phyloP scores from a whole-genome alignment of 2,888 invertebrate genomes.

The Trichopria drosophilae region DNA sequence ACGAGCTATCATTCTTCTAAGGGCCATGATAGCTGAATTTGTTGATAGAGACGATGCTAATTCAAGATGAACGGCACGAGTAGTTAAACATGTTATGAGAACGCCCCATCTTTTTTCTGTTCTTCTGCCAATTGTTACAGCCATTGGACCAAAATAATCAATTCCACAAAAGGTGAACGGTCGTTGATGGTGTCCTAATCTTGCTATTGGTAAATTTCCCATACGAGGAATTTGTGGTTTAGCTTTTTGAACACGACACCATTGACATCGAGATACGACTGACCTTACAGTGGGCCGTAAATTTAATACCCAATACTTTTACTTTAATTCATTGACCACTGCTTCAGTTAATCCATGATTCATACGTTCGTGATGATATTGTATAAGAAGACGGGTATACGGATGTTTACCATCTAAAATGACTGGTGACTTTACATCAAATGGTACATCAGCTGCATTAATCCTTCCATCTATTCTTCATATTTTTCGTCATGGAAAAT shows the following conservation, averaged over 20 bases:
- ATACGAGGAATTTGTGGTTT: constrained; percentile 18
- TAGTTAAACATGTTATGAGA: constrained; percentile 27
- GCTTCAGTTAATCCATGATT: too few species aligned
- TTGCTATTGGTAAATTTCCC: constrained; percentile 15
- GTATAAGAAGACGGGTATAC: too few species aligned
- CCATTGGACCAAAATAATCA: constrained; percentile 32
- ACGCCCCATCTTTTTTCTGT: background rate
- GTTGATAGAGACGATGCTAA: constrained; percentile 7
- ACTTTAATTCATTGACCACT: too few species aligned
- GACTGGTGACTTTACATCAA: too few species aligned
- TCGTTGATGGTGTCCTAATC: constrained; percentile 33
- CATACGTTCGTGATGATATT: too few species aligned
- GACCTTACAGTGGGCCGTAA: constrained; percentile 12
- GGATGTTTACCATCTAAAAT: too few species aligned
- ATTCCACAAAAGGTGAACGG: constrained; percentile 32
- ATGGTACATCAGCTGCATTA: too few species aligned
- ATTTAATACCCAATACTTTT: too few species aligned
- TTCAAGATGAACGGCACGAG: constrained; percentile 24
- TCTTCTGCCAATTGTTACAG: background rate
- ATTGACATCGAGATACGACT: background rate
- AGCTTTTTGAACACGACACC: constrained; percentile 9
- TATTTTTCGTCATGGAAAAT: too few species aligned
- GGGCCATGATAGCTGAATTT: constrained; percentile 20
- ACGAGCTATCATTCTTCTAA: too few species aligned
- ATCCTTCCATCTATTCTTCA: too few species aligned